These are phyloP conservation scores for Xerus rutilus DNA, from an alignment of 2,797 vertebrate species.

Conservation along the genomic window DNA sequence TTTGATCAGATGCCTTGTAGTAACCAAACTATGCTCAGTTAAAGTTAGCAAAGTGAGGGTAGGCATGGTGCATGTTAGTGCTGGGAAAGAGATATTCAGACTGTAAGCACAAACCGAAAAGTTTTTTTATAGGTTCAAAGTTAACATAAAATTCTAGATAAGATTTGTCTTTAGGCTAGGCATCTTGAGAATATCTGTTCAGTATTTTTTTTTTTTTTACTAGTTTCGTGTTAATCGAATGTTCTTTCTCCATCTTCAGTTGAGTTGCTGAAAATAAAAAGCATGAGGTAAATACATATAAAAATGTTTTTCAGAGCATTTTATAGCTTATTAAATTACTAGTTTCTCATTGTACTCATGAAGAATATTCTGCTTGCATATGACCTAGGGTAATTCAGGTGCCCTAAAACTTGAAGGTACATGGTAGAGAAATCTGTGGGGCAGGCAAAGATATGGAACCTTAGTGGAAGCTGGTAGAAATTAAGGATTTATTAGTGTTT, in stretches of 20 bases:
- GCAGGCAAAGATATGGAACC: neutral
- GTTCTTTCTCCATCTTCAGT: slow-evolving; percentile 11
- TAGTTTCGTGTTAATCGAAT: slow-evolving; percentile 16
- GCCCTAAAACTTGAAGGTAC: neutral
- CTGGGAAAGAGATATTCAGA: neutral
- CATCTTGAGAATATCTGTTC: neutral
- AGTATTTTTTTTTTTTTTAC: neutral
- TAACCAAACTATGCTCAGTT: neutral
- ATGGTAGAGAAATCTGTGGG: neutral
- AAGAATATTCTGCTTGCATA: neutral
- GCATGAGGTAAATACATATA: neutral
- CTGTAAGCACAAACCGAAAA: neutral
- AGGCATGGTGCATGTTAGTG: neutral
- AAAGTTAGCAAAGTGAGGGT: neutral
- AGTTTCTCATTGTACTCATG: neutral
- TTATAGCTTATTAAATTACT: neutral
- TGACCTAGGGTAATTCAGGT: neutral
- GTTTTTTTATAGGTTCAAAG: neutral
- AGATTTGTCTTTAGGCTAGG: neutral
- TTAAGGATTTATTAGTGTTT: neutral
- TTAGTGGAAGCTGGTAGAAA: neutral
- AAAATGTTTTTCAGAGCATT: slow-evolving; percentile 40
- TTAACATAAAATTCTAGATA: neutral
- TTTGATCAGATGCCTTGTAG: neutral
- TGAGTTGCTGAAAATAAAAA: slow-evolving; percentile 54